phyloP scores from a whole-genome alignment of 2,888 invertebrate species.

The Tortrix viridana region DNA sequence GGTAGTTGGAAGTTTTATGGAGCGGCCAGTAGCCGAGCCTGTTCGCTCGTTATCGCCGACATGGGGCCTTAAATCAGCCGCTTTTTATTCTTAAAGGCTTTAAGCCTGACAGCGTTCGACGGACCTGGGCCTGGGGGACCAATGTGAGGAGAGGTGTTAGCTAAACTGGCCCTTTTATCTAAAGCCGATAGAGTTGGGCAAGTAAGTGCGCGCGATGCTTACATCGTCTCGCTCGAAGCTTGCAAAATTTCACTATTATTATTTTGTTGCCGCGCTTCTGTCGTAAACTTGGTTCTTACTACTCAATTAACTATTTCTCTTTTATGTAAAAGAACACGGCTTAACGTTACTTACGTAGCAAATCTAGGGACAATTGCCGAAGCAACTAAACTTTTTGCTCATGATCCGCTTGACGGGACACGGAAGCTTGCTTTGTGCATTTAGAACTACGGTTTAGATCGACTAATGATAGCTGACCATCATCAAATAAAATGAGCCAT shows the following conservation, averaged over 20 bases:
- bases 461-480: too few relatives aligned
- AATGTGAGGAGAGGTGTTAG: conserved; percentile 50
- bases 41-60: conserved; percentile 77
- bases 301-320: background rate
- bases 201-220: conserved; percentile 32
- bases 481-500: too few relatives aligned
- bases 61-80: conserved; percentile 74
- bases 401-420: conserved; percentile 55
- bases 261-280: background rate
- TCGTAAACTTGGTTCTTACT: background rate
- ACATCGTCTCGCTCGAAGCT: conserved; percentile 1
- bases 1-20: conserved; percentile 75
- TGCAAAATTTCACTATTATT: conserved; percentile 10
- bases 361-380: conserved; percentile 55
- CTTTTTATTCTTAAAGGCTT: conserved; percentile 73
- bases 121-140: conserved; percentile 49
- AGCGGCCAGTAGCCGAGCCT: conserved; percentile 67
- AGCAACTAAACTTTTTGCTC: conserved; percentile 64
- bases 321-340: conserved; percentile 1
- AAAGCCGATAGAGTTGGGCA: conserved; percentile 45
- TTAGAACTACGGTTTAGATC: background rate
- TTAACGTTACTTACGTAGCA: conserved; percentile 34
- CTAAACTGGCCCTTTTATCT: conserved; percentile 51
- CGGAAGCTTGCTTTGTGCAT: conserved; percentile 43
- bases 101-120: conserved; percentile 59